Evolutionary conservation across 2,797 vertebrate genomes (phyloP).

Genomic region (Helarctos malayanus): DNA sequence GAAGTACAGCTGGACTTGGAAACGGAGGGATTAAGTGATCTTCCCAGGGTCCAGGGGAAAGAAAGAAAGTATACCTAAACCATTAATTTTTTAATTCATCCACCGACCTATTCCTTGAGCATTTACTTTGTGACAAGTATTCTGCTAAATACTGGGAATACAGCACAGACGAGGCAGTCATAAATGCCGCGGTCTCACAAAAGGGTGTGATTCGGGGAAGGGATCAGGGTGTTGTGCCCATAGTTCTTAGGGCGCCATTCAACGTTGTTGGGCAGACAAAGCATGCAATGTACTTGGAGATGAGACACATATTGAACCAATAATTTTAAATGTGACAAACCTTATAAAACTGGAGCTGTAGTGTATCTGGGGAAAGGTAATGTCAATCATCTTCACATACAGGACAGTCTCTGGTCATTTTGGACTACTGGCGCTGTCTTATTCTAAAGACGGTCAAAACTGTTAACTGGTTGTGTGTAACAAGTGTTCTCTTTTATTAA

Average conservation of each 20-base stretch:
- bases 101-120: neutral
- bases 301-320: neutral
- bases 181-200: neutral
- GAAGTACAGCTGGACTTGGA: neutral
- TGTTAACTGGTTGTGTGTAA: neutral
- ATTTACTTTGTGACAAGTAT: constrained; percentile 28
- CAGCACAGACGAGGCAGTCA: neutral
- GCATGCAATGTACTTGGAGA: neutral
- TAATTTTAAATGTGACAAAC: neutral
- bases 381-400: neutral
- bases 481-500: neutral
- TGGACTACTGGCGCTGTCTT: neutral
- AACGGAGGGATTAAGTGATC: neutral
- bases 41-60: neutral
- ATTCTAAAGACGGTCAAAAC: neutral
- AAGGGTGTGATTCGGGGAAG: neutral
- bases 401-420: neutral
- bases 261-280: neutral
- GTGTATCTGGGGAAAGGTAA: neutral
- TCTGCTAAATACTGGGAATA: neutral
- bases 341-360: neutral
- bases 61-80: neutral
- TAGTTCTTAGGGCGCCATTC: neutral
- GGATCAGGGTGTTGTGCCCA: accelerated
- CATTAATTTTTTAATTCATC: neutral